Evolutionary conservation across 2,113 vertebrate species (phyloP), one percentile per base, ranked within the genome.

Genomic region (Festucalex cinctus): DNA sequence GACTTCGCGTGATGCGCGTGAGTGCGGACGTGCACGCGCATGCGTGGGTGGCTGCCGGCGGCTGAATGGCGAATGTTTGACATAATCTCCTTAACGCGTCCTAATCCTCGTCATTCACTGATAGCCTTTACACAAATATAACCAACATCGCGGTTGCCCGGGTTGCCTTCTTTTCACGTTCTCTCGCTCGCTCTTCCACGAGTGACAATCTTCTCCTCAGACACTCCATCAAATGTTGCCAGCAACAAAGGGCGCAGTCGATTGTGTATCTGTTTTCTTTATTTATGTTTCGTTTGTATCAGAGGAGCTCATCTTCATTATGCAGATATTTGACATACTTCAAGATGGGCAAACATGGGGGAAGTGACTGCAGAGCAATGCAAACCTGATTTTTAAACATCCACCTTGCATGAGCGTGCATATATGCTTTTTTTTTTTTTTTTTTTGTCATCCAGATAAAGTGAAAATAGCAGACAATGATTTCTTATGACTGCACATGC

Each of bases 91-190:
- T 92, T 92, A 92, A 92, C 91, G 91, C 88, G 84, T 89, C 86
- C 88, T 92, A 92, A 92, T 92, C 91, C 91, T 85, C 89, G 89
- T 92, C 91, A 92, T 92, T 92, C 91, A 92, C 85, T 86, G 89
- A 92, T 91, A 91, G 91, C 90, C 90, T 92, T 92, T 89, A 90
- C 89, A 89, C 91, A 92, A 91, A 92, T 90, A 92, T 92, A 89
- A 91, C 89, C 91, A 91, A 91, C 91, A 92, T 92, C 88, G 86
- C 87, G 89, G 91, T 90, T 91, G 88, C 90, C 89, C 68, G 75
- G 89, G 89, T 80, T 88, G 87, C 91, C 84, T 88, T 87, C 90
- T 91, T 91, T n/a, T 92, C 86, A 87, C 48, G 80, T 41, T 86
- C 83, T 84, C 83, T 85, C 84, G 88, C 54, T 17, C 14, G 7